Conservation (phyloP, 2,113 vertebrate species). For the Crotophaga sulcirostris region DNA sequence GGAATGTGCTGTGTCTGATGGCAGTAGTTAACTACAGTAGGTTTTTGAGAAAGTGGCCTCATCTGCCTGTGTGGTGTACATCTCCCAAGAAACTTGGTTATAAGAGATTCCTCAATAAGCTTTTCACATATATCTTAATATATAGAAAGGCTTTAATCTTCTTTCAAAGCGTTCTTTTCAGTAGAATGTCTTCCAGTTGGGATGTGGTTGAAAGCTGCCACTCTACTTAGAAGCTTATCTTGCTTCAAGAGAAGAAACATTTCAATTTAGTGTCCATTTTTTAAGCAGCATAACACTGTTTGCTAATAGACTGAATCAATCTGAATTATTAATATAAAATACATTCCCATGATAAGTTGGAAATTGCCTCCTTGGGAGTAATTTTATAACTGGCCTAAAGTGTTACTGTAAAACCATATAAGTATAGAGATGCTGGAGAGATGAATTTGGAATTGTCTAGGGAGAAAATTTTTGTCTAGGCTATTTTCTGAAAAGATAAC, state of each 20-base stretch:
- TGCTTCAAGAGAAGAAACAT: not conserved
- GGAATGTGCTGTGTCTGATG: not conserved
- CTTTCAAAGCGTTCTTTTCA: not conserved
- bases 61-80: not conserved
- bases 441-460: not conserved
- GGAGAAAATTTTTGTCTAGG: not conserved
- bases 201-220: not conserved
- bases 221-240: not conserved
- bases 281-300: not conserved
- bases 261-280: not conserved
- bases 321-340: not conserved
- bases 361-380: not conserved
- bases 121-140: not conserved
- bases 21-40: not conserved
- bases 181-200: not conserved
- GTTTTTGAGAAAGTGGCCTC: not conserved
- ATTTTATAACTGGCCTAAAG: not conserved
- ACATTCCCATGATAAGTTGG: not conserved
- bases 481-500: not conserved
- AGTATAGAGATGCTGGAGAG: not conserved
- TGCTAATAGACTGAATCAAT: not conserved
- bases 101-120: not conserved
- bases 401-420: not conserved
- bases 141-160: not conserved
- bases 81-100: not conserved